A percentile compares a stretch with the other conserved stretches of the same genome.
These are phyloP conservation scores for Athene cunicularia DNA, from an alignment of 2,113 vertebrate genomes.

Conservation along the genomic window DNA sequence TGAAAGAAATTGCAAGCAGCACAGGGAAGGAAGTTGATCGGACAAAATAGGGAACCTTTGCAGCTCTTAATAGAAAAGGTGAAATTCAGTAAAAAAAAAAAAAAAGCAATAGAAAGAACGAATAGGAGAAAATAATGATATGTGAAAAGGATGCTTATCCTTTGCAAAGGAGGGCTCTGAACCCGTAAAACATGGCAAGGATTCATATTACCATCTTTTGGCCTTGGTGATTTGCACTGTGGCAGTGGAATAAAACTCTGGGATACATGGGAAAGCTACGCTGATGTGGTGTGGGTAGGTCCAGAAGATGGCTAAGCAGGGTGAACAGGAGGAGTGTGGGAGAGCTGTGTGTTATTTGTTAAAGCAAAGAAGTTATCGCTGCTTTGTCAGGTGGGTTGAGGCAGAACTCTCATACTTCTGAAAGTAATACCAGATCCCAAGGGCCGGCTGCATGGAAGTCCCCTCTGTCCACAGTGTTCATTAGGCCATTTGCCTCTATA, in stretches of 20 bases:
- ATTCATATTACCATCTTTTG: neutral
- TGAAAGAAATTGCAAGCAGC: conserved; percentile 26
- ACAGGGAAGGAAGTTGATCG: neutral
- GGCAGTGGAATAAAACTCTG: neutral
- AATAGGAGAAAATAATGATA: neutral
- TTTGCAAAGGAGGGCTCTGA: neutral
- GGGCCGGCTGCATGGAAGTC: conserved; percentile 50
- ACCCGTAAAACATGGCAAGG: neutral
- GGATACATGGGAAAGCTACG: rapidly evolving
- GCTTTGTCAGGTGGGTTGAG: conserved; percentile 52
- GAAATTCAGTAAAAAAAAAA: neutral
- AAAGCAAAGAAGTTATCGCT: conserved; percentile 20
- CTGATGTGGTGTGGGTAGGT: neutral
- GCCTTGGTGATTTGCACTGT: neutral
- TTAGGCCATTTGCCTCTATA: conserved; percentile 62
- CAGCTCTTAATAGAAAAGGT: neutral
- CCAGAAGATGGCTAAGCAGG: neutral
- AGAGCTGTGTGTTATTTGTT: neutral
- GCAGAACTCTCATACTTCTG: conserved; percentile 58
- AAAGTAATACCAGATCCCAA: conserved; percentile 60
- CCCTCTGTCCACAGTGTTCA: conserved; percentile 26
- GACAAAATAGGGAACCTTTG: neutral
- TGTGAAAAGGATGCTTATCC: neutral
- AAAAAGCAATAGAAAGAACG: neutral
- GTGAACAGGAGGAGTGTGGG: neutral